These are phyloP conservation scores for Antedon bifida DNA, from an alignment of 35 echinoderm and acorn worm genomes.

Conservation along the genomic window DNA sequence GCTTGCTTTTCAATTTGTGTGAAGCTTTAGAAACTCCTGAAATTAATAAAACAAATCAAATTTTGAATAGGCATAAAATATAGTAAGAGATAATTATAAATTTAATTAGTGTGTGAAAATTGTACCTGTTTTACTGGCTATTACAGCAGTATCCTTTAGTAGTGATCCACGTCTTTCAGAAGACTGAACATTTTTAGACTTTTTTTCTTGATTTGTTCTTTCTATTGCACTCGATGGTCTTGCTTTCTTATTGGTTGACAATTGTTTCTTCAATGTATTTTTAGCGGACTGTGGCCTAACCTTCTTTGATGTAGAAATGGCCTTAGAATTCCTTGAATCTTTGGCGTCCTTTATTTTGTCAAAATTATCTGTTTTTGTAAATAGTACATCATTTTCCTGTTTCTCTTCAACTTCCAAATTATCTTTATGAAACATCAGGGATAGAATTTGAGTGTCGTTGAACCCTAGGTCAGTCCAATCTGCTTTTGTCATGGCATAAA, in stretches of 20 bases:
- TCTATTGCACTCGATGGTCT: not conserved
- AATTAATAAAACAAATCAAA: conserved; percentile 2
- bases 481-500: not conserved
- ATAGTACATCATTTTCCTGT: not conserved
- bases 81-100: not conserved
- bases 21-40: conserved; percentile 17
- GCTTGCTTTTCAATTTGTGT: conserved; percentile 19
- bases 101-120: not conserved
- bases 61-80: not conserved
- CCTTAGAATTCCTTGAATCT: not conserved
- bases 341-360: not conserved
- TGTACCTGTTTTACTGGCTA: not conserved
- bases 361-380: not conserved
- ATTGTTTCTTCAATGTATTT: not conserved
- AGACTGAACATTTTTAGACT: not conserved
- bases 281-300: not conserved
- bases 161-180: not conserved
- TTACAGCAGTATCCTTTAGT: not conserved
- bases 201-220: not conserved
- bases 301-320: not conserved
- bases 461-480: not conserved
- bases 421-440: too few species aligned
- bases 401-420: not conserved
- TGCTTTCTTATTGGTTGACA: not conserved
- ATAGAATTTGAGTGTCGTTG: not conserved